Evolutionary conservation across 23 tunicate genomes (phyloP), one percentile per base, ranked within the genome.

Genomic region (Ciona savignyi): DNA sequence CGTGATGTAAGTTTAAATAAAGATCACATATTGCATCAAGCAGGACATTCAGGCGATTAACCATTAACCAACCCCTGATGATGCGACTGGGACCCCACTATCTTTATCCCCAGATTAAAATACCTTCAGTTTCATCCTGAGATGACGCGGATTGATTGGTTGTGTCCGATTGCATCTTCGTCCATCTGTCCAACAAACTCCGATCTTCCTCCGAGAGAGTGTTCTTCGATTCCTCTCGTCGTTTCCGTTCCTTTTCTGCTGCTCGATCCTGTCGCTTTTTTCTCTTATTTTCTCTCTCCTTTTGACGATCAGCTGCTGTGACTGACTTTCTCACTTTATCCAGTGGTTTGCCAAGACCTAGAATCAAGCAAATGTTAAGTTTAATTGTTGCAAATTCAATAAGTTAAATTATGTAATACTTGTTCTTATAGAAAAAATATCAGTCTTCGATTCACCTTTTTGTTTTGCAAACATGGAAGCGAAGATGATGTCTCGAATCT

Each of bases 301-400:
- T 72, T 35, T 91, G 97, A 30, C 97, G 63, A 48, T 91, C 97
- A 60, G 97, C 97, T 29, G 97, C 97, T 32, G 97, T 91, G 6
- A 85, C 87, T 1, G 97, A 69, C 33, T 91, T 91, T 63, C 70
- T 76, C 26, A 87, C 80, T 35, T 84, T 91, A 1, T 91, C 91
- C 62, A 75, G 25, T n/a, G 97, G 86, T 25, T 76, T 91, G 4
- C 88, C 83, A 65, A 91, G 85, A 65, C 97, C 97, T 91, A 65
- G 22, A 19, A 6, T 4, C 29, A 68, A 68, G 23, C 19, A 3
- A 19, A 4, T 4, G 29, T 35, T 0, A 20, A 34, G 48, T 23
- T 1, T 35, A 35, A 20, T 0, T 30, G 19, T 21, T 70, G 21
- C 74, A 30, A 25, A 23, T 21, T n/a, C 21, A 25, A 15, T 25